Conservation (phyloP, 2,888 invertebrate species). For the Scaptodrosophila latifasciaeformis region DNA sequence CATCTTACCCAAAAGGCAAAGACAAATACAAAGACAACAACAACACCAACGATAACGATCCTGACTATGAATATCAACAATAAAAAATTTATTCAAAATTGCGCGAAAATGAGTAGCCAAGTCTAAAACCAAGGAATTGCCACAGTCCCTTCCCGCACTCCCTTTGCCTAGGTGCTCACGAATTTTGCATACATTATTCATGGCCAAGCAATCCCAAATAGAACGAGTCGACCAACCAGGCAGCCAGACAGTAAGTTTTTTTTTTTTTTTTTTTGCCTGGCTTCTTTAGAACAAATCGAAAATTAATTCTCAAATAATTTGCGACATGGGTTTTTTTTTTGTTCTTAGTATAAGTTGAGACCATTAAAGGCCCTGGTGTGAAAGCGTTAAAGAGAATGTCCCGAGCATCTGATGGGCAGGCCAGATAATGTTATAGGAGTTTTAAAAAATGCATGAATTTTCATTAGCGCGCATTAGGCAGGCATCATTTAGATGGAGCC, state of each 20-base stretch:
- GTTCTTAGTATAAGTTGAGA: constrained; percentile 35
- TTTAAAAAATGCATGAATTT: constrained; percentile 58
- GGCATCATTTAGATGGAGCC: too few species aligned
- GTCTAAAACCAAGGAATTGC: constrained; percentile 3
- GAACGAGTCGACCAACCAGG: not conserved
- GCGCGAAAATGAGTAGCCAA: constrained; percentile 37
- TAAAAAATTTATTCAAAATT: constrained; percentile 51
- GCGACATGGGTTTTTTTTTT: constrained; percentile 45
- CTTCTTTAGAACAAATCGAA: constrained; percentile 60
- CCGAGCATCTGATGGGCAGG: not conserved
- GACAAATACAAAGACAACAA: too few species aligned
- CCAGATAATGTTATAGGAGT: constrained; percentile 12
- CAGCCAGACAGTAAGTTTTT: too few species aligned
- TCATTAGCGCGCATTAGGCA: constrained; percentile 36
- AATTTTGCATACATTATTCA: constrained; percentile 53
- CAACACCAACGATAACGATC: too few species aligned
- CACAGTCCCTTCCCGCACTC: constrained; percentile 20
- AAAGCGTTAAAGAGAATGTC: not conserved
- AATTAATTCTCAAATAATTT: constrained; percentile 68
- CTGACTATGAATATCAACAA: constrained; percentile 46
- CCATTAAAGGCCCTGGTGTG: too few species aligned
- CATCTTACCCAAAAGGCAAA: too few species aligned
- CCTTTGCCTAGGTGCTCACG: too few species aligned
- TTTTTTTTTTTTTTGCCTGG: too few species aligned
- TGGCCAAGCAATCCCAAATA: constrained; percentile 5